Conservation (phyloP, 2,113 vertebrate species). For the Saguinus imperator region DNA sequence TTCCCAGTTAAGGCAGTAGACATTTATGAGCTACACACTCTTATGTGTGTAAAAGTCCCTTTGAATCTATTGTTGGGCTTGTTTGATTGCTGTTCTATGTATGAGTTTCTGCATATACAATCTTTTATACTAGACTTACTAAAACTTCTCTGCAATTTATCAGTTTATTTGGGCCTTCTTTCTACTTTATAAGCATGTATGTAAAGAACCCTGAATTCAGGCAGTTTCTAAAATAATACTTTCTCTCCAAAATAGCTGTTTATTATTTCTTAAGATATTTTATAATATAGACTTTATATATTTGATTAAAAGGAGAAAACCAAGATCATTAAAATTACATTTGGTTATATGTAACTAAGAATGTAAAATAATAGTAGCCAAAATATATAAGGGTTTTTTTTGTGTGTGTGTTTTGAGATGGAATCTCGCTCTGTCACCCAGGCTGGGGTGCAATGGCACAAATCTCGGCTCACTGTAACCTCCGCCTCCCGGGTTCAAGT, state of each 20-base stretch:
- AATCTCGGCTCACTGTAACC: too few species aligned
- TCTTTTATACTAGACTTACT: background rate
- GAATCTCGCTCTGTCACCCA: too few species aligned
- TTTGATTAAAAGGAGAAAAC: background rate
- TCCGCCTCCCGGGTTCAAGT: too few species aligned
- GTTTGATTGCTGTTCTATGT: background rate
- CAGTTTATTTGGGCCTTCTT: background rate
- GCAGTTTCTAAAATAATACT: background rate
- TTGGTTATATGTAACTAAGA: background rate
- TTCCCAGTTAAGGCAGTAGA: background rate
- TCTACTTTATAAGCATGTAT: background rate
- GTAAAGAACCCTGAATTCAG: conserved; percentile 11
- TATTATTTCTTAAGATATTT: background rate
- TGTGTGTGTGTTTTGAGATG: too few species aligned
- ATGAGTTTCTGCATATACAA: background rate
- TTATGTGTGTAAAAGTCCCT: background rate
- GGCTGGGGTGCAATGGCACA: too few species aligned
- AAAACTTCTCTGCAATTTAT: background rate
- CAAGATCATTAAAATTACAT: background rate
- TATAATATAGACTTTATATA: background rate
- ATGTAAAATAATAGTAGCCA: background rate
- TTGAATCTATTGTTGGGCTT: background rate
- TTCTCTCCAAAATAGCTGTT: background rate
- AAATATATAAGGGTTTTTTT: background rate
- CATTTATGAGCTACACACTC: background rate